Evolutionary conservation across 2,888 invertebrate species (phyloP).

Genomic region (Sarcophaga carnaria): DNA sequence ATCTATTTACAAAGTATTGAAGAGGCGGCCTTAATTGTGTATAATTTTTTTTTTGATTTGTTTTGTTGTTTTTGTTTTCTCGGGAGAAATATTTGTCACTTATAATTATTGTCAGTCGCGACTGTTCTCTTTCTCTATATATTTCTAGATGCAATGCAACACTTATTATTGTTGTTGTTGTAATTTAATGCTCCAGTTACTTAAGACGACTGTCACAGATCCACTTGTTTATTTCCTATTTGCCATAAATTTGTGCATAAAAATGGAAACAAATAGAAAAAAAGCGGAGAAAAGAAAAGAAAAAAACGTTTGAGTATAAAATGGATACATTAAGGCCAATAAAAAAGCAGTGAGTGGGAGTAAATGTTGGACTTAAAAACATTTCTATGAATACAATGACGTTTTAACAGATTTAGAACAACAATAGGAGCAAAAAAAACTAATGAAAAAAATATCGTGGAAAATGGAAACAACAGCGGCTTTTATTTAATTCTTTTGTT

Average conservation of each 20-base stretch:
- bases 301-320: not conserved
- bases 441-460: too few relatives aligned
- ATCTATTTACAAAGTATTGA: too few relatives aligned
- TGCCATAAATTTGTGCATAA: not conserved
- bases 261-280: not conserved
- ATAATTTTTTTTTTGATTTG: too few relatives aligned
- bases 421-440: too few relatives aligned
- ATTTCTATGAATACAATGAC: not conserved
- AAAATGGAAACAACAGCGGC: too few relatives aligned
- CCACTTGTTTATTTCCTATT: not conserved
- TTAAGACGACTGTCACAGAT: conserved; percentile 30
- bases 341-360: conserved; percentile 5
- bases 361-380: not conserved
- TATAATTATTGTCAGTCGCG: too few relatives aligned
- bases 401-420: conserved; percentile 6
- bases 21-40: too few relatives aligned
- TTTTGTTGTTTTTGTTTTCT: too few relatives aligned
- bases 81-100: not conserved
- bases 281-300: not conserved
- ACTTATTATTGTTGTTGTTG: not conserved
- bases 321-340: conserved; percentile 49
- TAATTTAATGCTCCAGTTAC: conserved; percentile 30
- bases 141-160: too few relatives aligned
- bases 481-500: too few relatives aligned
- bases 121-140: not conserved